Conservation (phyloP, 2,888 invertebrate species). For the Lordiphosa andalusiaca region DNA sequence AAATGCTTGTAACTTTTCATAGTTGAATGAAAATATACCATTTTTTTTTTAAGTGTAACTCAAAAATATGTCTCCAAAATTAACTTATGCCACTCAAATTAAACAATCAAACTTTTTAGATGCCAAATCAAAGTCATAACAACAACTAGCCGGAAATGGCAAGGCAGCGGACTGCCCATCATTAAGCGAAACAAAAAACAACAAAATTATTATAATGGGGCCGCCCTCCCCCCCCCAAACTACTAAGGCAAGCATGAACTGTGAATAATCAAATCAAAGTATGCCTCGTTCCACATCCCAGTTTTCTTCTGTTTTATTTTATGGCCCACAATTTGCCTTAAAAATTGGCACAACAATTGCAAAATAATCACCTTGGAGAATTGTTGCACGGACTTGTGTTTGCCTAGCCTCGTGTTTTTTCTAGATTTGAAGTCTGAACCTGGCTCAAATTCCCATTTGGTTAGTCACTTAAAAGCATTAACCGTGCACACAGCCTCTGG, state of each 20-base stretch:
- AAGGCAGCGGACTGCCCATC: neutral
- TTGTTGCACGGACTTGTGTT: constrained; percentile 20
- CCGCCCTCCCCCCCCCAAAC: neutral
- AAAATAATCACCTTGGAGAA: constrained; percentile 69
- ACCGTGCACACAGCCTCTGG: constrained; percentile 8
- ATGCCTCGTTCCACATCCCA: constrained; percentile 22
- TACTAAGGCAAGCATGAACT: constrained; percentile 26
- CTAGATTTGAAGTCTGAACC: constrained; percentile 3
- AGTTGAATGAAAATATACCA: too few relatives aligned
- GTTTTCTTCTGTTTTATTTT: constrained; percentile 4
- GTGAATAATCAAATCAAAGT: constrained; percentile 57
- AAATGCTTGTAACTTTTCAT: too few relatives aligned
- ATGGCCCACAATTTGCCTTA: constrained; percentile 32
- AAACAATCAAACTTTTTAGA: constrained; percentile 7
- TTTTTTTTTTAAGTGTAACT: too few relatives aligned
- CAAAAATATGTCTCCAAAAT: too few relatives aligned
- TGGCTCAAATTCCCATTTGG: constrained; percentile 42
- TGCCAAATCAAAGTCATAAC: constrained; percentile 54
- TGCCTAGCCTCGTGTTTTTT: constrained; percentile 21
- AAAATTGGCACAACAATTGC: constrained; percentile 57
- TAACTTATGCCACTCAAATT: too few relatives aligned
- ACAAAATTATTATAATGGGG: constrained; percentile 22
- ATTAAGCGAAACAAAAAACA: constrained; percentile 4
- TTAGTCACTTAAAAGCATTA: constrained; percentile 59
- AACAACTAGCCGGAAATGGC: constrained; percentile 6